Percentiles rank a stretch among this genome's conserved stretches.
Conservation (phyloP, 2,113 vertebrate genomes). For the Myrmecobius fasciatus region DNA sequence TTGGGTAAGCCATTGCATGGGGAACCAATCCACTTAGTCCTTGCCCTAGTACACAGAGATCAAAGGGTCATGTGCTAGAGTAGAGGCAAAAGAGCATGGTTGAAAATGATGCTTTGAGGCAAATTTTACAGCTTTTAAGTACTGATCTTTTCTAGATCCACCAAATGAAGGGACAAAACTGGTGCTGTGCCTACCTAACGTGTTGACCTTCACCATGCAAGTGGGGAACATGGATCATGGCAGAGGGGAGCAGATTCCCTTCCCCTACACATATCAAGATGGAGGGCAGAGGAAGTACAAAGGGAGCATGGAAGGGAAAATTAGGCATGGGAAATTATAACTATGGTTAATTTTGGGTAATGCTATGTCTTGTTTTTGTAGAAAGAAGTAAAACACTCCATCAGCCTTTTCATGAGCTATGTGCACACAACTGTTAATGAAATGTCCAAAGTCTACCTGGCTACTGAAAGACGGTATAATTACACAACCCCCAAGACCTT, state of each 20-base stretch:
- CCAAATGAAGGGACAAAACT: too few species aligned
- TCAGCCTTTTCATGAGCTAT: slow-evolving; percentile 85
- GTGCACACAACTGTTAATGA: slow-evolving; percentile 85
- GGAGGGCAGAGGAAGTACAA: too few species aligned
- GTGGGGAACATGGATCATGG: neutral
- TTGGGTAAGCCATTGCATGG: too few species aligned
- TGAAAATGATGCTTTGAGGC: too few species aligned
- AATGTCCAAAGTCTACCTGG: slow-evolving; percentile 85
- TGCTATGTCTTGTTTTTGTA: neutral
- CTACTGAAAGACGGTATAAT: slow-evolving; percentile 84
- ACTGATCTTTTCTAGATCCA: too few species aligned
- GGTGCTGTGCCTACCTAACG: too few species aligned
- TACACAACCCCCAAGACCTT: slow-evolving; percentile 88
- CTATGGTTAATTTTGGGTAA: neutral
- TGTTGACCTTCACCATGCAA: too few species aligned
- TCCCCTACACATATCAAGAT: neutral
- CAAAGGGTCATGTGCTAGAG: too few species aligned
- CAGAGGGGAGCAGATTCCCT: neutral
- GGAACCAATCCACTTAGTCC: too few species aligned
- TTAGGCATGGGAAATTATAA: fast-evolving
- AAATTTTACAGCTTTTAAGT: too few species aligned
- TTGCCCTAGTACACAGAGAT: too few species aligned
- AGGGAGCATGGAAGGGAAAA: neutral
- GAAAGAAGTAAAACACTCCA: slow-evolving; percentile 84
- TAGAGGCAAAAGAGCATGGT: too few species aligned